Evolutionary conservation across 2,888 invertebrate genomes (phyloP), one percentile per base, ranked within the genome.

Genomic region (Agrotis segetum): DNA sequence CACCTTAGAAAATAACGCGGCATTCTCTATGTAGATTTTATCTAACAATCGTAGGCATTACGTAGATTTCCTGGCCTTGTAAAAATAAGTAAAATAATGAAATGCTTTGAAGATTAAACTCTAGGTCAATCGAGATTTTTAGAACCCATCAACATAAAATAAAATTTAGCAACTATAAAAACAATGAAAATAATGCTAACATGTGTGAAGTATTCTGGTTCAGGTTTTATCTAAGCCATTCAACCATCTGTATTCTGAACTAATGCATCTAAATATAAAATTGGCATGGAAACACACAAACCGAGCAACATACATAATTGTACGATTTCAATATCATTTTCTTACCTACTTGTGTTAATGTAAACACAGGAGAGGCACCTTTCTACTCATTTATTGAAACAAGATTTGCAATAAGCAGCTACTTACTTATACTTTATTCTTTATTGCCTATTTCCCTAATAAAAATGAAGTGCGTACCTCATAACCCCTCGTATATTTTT

Each of bases 261-360:
- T 66, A 64, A 79, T 79, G 64, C 52, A 65, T 65, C 56, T 71
- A 75, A 71, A 70, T 79, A 64, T 67, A 58, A 29, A 11, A 50
- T 53, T 61, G n/a, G n/a, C 52, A 55, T 58, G 17, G 49, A 68
- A 55, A 56, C 56, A 56, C 21, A 29, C 21, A 24, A 46, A 46
- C 17, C 34, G n/a, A 16, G 2, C 46, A 29, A 44, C 9, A 63
- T 29, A 44, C 9, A 63, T 29, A 21, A 40, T 40, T 40, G 11
- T 40, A 40, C 17, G n/a, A 56, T 34, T 58, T 60, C 44, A 34
- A 46, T 65, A 50, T 50, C 9, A 19, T 21, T 14, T 29, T 29
- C 49, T 13, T 49, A 19, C 6, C 16, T 24, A 50, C 60, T 52
- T 52, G 17, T 47, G 14, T 1, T 69, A n/a, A 47, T 49, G 46